Conservation (phyloP, 1,140 invertebrate species). For the Octopus bimaculoides region DNA sequence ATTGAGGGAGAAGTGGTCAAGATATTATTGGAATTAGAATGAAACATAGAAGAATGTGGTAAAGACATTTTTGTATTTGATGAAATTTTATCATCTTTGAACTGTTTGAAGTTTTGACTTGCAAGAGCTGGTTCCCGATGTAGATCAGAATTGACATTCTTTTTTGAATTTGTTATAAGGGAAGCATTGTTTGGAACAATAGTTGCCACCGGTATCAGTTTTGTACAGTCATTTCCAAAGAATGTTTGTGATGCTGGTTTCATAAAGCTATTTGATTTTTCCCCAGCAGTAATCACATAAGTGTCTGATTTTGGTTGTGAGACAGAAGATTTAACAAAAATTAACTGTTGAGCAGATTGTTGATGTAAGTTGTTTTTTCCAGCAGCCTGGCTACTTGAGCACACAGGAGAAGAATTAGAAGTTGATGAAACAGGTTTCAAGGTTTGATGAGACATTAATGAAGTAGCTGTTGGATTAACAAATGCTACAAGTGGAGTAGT, state of each 20-base stretch:
- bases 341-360: not conserved
- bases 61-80: too few relatives aligned
- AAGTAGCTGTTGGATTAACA: conserved; percentile 5
- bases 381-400: too few relatives aligned
- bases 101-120: not conserved
- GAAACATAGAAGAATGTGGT: too few relatives aligned
- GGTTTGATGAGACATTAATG: not conserved
- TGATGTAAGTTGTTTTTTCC: too few relatives aligned
- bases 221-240: not conserved
- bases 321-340: not conserved
- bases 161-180: not conserved
- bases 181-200: conserved; percentile 2
- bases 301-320: not conserved
- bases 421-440: not conserved
- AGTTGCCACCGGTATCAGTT: not conserved
- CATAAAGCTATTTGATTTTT: not conserved
- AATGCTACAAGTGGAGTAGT: not conserved
- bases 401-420: not conserved
- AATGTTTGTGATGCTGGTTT: not conserved
- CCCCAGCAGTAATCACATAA: not conserved
- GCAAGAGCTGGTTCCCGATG: not conserved
- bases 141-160: not conserved
- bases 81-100: too few relatives aligned
- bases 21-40: too few relatives aligned
- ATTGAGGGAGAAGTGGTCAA: too few relatives aligned